Evolutionary conservation across 2,797 vertebrate species (phyloP).

Genomic region (Sebastes nivosus): DNA sequence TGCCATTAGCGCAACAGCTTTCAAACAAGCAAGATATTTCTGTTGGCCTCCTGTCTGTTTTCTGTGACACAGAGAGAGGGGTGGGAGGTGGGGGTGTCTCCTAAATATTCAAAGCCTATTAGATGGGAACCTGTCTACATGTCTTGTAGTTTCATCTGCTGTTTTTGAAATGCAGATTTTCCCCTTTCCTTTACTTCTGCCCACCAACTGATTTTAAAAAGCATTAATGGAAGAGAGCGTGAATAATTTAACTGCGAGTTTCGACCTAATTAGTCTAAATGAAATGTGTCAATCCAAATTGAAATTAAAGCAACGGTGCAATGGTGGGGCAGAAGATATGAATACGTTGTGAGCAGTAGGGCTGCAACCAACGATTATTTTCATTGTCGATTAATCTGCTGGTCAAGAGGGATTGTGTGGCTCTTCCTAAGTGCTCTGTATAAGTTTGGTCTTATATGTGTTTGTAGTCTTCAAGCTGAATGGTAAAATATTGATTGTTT

Average conservation of each 20-base stretch:
- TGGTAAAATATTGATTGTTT: background rate
- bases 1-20: slow-evolving; percentile 80
- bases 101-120: slow-evolving; percentile 81
- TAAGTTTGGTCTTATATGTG: slow-evolving; percentile 21
- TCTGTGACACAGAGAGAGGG: slow-evolving; percentile 33
- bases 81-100: slow-evolving; percentile 14
- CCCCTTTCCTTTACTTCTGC: slow-evolving; percentile 70
- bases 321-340: background rate
- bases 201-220: slow-evolving; percentile 73
- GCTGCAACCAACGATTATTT: too few species aligned
- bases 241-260: slow-evolving; percentile 72
- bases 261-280: slow-evolving; percentile 72
- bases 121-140: slow-evolving; percentile 70
- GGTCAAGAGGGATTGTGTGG: slow-evolving; percentile 45
- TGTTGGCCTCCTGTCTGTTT: slow-evolving; percentile 68
- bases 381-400: background rate
- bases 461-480: slow-evolving; percentile 9
- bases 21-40: slow-evolving; percentile 83
- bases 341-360: background rate
- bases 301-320: slow-evolving; percentile 19
- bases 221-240: slow-evolving; percentile 59
- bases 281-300: slow-evolving; percentile 71
- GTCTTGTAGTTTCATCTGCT: slow-evolving; percentile 74
- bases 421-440: slow-evolving; percentile 20
- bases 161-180: slow-evolving; percentile 81